These are phyloP conservation scores for Rallus limicola DNA, from an alignment of 2,113 vertebrate genomes.

Conservation along the genomic window DNA sequence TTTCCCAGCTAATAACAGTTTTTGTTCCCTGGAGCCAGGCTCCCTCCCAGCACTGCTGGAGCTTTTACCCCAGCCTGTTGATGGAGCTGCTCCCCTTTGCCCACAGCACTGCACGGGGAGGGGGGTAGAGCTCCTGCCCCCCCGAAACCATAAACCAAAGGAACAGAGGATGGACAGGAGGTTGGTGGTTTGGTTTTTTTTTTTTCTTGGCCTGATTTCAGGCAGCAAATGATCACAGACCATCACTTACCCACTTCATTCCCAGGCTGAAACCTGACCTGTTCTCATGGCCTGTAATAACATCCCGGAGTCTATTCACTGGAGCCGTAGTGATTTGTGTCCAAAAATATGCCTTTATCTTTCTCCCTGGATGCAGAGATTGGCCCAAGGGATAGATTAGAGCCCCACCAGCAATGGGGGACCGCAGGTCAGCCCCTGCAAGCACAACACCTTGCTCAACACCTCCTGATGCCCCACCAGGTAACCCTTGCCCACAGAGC, in stretches of 20 bases:
- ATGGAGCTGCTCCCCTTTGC: neutral
- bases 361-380: neutral
- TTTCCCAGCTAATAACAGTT: neutral
- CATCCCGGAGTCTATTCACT: neutral
- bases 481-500: neutral
- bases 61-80: neutral
- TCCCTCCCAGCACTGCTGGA: neutral
- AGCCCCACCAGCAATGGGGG: neutral
- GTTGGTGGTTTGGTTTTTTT: no score
- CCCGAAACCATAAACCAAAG: neutral
- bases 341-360: neutral
- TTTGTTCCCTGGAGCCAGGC: neutral
- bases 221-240: neutral
- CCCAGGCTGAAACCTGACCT: constrained; percentile 9
- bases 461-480: neutral
- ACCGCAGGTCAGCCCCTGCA: neutral
- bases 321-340: neutral
- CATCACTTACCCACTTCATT: neutral
- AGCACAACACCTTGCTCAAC: neutral
- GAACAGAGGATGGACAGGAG: neutral
- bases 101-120: fast-evolving
- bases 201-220: neutral
- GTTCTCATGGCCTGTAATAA: neutral
- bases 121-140: neutral
- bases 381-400: neutral